Base-by-base conservation (phyloP, 1,140 invertebrate species). In the Drosophila melanica region DNA sequence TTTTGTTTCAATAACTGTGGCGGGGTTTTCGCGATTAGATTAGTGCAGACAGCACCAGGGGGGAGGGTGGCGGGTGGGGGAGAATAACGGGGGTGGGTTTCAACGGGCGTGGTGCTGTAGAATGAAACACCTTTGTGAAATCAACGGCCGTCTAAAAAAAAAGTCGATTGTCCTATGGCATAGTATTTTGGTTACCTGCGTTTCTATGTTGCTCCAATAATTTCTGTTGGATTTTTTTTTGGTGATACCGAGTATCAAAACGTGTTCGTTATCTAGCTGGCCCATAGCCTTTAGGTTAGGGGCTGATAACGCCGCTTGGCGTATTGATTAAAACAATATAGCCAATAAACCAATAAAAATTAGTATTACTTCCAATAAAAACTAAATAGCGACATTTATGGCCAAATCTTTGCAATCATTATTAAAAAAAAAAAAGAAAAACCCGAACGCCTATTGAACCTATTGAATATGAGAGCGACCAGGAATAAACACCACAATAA, bases 311-410 rank as follows among this genome's bases (percentile, higher is more conserved):
- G 54, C 75, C 78, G 77, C 51, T 75, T 70, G 63, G 68, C 51
- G 77, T 89, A 89, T 87, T 87, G 82, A 87, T 89, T 87, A 87
- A 87, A 87, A 87, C 85, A 89, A 89, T 89, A 86, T 86, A 89
- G 63, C 82, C 84, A 78, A 80, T 89, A 89, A 89, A 89, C 70
- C 76, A 84, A 89, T 89, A 89, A 89, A 89, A 89, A 89, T 89
- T 84, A 89, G 81, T 90, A 87, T 90, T 79, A 90, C 87, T 90
- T 90, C 87, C 87, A 90, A 90, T 90, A 90, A 90, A 90, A 90
- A 81, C 82, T 87, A 90, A 90, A 90, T 90, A 90, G 87, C 87
- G 87, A 90, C 87, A 90, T 90, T 90, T 90, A 90, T 73, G 77
- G 77, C 81, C 79, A 90, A 90, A 90, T 90, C 87, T 90, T 90